phyloP scores from a whole-genome alignment of 37 sponge, comb jelly and placozoan genomes.

The Hexactinellida sp. region DNA sequence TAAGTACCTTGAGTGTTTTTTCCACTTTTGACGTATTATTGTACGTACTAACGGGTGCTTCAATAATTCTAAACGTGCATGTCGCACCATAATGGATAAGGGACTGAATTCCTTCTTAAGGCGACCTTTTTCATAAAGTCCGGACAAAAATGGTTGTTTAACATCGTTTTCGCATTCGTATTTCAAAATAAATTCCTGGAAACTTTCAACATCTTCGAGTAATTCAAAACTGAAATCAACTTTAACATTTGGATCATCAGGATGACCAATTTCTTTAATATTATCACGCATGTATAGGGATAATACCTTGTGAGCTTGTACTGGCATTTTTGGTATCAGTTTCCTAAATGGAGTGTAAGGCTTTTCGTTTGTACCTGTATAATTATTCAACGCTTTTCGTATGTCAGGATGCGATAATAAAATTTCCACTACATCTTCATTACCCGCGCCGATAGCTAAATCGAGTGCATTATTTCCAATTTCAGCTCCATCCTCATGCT shows the following conservation, averaged over 20 bases:
- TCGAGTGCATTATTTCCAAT: neutral
- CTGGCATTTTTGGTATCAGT: neutral
- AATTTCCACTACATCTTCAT: neutral
- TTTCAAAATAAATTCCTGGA: neutral
- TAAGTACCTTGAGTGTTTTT: neutral
- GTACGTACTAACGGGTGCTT: neutral
- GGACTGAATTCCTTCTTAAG: neutral
- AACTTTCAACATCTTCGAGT: neutral
- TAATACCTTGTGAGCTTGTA: slow-evolving; percentile 11
- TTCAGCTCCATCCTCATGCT: slow-evolving; percentile 8
- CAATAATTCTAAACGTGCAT: neutral
- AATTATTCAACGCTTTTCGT: slow-evolving; percentile 1
- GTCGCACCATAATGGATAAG: neutral
- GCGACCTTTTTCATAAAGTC: neutral
- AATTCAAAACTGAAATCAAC: neutral
- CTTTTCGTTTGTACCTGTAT: neutral
- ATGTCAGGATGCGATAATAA: neutral
- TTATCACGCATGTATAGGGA: neutral
- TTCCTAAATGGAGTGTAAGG: neutral
- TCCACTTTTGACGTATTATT: neutral
- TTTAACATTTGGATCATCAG: neutral
- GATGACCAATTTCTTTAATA: neutral
- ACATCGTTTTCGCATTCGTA: neutral
- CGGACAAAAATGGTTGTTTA: neutral
- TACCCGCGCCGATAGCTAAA: neutral